Conservation (phyloP, 2,113 vertebrate species). For the Lamprotornis superbus region DNA sequence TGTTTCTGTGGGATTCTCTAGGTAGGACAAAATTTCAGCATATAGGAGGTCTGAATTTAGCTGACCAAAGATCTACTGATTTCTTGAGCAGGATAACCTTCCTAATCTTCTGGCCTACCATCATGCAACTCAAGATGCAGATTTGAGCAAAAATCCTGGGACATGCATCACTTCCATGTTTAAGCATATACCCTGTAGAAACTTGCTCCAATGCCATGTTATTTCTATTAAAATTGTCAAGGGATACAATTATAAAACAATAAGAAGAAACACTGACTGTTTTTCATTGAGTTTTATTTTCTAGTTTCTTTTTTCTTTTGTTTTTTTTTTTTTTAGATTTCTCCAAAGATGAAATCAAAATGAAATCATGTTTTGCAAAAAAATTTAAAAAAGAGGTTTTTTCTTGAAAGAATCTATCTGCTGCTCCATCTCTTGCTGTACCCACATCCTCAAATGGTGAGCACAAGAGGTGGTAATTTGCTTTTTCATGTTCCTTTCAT, state of each 20-base stretch:
- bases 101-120: background rate
- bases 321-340: background rate
- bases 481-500: background rate
- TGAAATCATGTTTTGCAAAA: fast-evolving
- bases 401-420: background rate
- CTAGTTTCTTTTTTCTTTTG: no score
- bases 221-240: background rate
- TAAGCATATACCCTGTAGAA: background rate
- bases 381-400: background rate
- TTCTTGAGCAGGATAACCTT: background rate
- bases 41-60: background rate
- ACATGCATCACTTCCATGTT: background rate
- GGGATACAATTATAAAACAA: background rate
- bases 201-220: background rate
- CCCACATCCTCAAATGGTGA: background rate
- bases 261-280: background rate
- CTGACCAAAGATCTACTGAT: background rate
- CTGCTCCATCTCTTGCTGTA: background rate
- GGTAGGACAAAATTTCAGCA: background rate
- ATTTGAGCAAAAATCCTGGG: background rate
- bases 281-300: background rate
- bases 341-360: background rate
- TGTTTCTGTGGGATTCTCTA: background rate
- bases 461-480: background rate
- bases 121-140: background rate